A percentile compares a stretch with the other conserved stretches of the same genome.
Conservation (phyloP, 23 tunicate genomes). For the Ascidia mentula region DNA sequence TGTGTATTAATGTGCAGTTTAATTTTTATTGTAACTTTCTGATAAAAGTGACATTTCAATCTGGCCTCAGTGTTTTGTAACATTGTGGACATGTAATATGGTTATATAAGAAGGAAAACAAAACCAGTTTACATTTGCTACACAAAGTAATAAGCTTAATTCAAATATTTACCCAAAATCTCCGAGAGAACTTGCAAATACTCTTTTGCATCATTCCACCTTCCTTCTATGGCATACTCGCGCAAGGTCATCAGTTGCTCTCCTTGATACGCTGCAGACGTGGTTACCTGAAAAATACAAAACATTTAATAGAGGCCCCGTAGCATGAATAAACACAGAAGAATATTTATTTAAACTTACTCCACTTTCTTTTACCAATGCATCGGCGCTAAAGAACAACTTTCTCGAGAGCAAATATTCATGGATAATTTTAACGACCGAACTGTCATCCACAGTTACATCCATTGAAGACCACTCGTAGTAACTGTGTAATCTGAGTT, state of each 20-base stretch:
- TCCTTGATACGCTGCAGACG: not conserved
- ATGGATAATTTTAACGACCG: not conserved
- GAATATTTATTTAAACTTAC: not conserved
- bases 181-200: not conserved
- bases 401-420: not conserved
- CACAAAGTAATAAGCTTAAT: too few relatives aligned
- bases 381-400: not conserved
- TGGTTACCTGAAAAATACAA: not conserved
- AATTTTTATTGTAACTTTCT: too few relatives aligned
- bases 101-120: too few relatives aligned
- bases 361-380: slow-evolving; percentile 1
- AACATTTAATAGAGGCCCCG: not conserved
- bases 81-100: too few relatives aligned
- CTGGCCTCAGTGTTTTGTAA: too few relatives aligned
- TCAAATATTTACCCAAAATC: not conserved
- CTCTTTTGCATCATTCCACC: not conserved
- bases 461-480: not conserved
- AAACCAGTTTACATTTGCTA: too few relatives aligned
- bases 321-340: not conserved
- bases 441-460: not conserved
- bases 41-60: too few relatives aligned
- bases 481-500: too few relatives aligned
- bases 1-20: too few relatives aligned
- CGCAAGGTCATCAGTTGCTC: not conserved
- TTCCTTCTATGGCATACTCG: not conserved